Percentiles rank a stretch among this genome's conserved stretches.
phyloP scores from a whole-genome alignment of 2,888 invertebrate genomes.

The Sussaba pulchella region DNA sequence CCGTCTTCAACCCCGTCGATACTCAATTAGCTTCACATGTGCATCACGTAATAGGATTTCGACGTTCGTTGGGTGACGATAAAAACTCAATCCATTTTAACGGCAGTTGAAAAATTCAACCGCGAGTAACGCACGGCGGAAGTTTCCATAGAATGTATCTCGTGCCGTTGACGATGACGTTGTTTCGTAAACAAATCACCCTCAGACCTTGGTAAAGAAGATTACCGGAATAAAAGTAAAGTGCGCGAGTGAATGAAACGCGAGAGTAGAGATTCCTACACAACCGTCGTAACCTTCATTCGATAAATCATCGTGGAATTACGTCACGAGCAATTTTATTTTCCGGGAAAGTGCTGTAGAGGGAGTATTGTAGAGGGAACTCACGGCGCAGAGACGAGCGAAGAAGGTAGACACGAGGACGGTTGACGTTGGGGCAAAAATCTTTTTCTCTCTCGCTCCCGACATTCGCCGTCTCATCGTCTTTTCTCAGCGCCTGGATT shows the following conservation, averaged over 20 bases:
- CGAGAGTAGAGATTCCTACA: conserved; percentile 50
- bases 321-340: conserved; percentile 66
- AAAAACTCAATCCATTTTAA: neutral
- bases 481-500: conserved; percentile 53
- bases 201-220: conserved; percentile 11
- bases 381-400: conserved; percentile 37
- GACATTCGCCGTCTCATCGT: conserved; percentile 42
- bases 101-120: neutral
- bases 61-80: neutral
- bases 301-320: conserved; percentile 65
- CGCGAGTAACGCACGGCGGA: neutral
- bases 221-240: conserved; percentile 46
- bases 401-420: conserved; percentile 61
- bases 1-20: neutral
- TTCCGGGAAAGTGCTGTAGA: conserved; percentile 62
- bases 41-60: neutral
- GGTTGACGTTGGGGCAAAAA: conserved; percentile 60
- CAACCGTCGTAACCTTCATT: conserved; percentile 60
- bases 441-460: conserved; percentile 43
- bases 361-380: conserved; percentile 64
- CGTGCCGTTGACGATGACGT: neutral
- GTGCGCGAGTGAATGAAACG: conserved; percentile 43
- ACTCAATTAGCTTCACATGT: neutral
- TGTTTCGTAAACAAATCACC: conserved; percentile 29
- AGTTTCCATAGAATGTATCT: neutral